These are phyloP conservation scores for Hippocampus mohnikei DNA, from an alignment of 2,113 vertebrate species.

Conservation along the genomic window DNA sequence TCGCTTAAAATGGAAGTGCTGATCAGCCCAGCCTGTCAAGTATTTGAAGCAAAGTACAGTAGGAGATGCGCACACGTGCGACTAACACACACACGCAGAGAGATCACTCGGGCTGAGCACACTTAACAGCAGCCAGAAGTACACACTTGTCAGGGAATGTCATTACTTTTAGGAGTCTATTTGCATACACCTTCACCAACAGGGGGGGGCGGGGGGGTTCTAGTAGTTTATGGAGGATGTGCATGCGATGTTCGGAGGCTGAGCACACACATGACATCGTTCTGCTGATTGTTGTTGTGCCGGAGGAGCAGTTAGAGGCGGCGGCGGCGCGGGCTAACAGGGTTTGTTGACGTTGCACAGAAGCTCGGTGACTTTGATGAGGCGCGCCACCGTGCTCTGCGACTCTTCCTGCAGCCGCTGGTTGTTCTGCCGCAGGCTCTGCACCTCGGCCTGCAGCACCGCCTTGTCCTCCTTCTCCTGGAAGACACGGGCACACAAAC, in stretches of 20 bases:
- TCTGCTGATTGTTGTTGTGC: conserved; percentile 26
- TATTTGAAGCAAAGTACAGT: conserved; percentile 63
- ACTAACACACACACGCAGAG: conserved; percentile 9
- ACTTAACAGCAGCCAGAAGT: conserved; percentile 27
- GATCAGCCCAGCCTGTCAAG: conserved; percentile 63
- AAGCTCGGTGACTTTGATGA: conserved; percentile 84
- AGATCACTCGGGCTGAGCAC: conserved; percentile 40
- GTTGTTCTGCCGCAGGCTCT: conserved; percentile 83
- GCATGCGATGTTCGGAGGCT: background rate
- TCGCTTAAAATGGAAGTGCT: conserved; percentile 57
- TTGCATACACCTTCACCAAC: conserved; percentile 56
- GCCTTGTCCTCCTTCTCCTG: conserved; percentile 90
- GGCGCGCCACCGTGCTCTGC: conserved; percentile 80
- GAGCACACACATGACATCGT: conserved; percentile 25
- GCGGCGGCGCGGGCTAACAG: conserved; percentile 59
- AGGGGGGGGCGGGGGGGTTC: conserved; percentile 7
- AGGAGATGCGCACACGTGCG: conserved; percentile 40
- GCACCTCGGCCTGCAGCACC: conserved; percentile 85
- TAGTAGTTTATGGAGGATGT: conserved; percentile 21
- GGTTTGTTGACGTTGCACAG: conserved; percentile 81
- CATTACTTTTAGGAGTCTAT: conserved; percentile 15
- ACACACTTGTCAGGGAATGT: conserved; percentile 44
- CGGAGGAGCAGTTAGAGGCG: conserved; percentile 4
- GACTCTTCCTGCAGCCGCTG: conserved; percentile 82
- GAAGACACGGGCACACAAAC: conserved; percentile 72